Percentiles rank a stretch among this genome's conserved stretches.
Conservation (phyloP, 2,113 vertebrate genomes). For the Willisornis vidua region DNA sequence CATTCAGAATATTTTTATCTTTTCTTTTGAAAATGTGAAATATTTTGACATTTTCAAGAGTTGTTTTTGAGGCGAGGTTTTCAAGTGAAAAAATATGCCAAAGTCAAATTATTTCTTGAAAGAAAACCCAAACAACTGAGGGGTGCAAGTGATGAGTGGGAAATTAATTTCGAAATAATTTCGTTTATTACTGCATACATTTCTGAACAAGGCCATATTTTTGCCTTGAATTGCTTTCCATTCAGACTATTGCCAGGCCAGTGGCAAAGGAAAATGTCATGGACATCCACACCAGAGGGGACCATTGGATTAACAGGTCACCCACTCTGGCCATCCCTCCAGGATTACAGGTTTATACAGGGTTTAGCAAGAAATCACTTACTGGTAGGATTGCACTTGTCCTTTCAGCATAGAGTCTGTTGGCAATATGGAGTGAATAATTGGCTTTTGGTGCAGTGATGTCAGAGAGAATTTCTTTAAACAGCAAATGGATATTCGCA, state of each 20-base stretch:
- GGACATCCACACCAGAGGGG: background rate
- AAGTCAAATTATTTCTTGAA: background rate
- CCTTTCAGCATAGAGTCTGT: slow-evolving; percentile 50
- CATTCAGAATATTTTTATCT: background rate
- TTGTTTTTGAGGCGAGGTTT: background rate
- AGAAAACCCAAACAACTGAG: accelerated
- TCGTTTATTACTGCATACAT: background rate
- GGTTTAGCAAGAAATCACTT: slow-evolving; percentile 13
- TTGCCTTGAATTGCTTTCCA: background rate
- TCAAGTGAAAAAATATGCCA: background rate
- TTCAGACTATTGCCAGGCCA: background rate
- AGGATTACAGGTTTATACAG: background rate
- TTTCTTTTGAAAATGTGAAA: background rate
- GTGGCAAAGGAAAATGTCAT: background rate
- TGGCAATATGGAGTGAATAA: slow-evolving; percentile 35
- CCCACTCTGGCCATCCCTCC: background rate
- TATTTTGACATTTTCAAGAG: background rate
- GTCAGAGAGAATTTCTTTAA: slow-evolving; percentile 29
- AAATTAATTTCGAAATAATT: background rate
- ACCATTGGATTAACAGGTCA: background rate
- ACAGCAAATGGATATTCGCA: slow-evolving; percentile 24
- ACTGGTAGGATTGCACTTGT: slow-evolving; percentile 23
- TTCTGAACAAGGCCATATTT: background rate
- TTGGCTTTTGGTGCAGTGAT: slow-evolving; percentile 17
- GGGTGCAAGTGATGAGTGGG: accelerated